phyloP scores from a whole-genome alignment of 2,888 invertebrate species.

The Pedicia rivosa region DNA sequence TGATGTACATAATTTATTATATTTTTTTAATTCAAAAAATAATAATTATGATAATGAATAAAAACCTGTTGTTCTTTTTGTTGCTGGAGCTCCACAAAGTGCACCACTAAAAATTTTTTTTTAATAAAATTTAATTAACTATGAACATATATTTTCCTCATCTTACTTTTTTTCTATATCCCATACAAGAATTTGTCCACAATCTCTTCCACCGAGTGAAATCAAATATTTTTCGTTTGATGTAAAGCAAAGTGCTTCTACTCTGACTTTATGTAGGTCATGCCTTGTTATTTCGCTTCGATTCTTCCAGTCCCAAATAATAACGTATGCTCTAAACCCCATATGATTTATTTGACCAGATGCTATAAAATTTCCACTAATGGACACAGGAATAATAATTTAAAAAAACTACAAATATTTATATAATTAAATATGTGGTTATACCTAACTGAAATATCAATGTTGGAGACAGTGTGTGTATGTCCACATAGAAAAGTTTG shows the following conservation, averaged over 20 bases:
- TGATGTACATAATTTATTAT: no score
- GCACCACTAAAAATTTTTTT: constrained; percentile 29
- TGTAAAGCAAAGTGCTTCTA: constrained; percentile 73
- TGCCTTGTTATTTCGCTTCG: constrained; percentile 47
- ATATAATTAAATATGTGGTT: no score
- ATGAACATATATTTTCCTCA: background rate
- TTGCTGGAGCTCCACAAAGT: constrained; percentile 41
- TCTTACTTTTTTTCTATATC: constrained; percentile 41
- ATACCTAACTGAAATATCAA: constrained; percentile 52
- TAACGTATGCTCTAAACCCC: constrained; percentile 75
- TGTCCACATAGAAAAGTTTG: constrained; percentile 68
- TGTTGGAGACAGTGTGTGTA: constrained; percentile 58
- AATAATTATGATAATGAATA: no score
- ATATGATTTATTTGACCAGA: constrained; percentile 85
- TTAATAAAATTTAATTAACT: background rate
- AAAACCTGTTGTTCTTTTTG: constrained; percentile 59
- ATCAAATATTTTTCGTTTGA: constrained; percentile 65
- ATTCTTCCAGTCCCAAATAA: constrained; percentile 70
- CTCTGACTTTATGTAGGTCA: constrained; percentile 71
- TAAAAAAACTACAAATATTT: no score
- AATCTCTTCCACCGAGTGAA: constrained; percentile 79
- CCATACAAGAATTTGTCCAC: constrained; percentile 76
- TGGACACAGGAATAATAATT: no score
- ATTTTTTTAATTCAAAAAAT: no score
- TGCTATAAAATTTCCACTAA: constrained; percentile 59